Conservation (phyloP, 2,888 invertebrate genomes). For the Lasioglossum leucozonium region DNA sequence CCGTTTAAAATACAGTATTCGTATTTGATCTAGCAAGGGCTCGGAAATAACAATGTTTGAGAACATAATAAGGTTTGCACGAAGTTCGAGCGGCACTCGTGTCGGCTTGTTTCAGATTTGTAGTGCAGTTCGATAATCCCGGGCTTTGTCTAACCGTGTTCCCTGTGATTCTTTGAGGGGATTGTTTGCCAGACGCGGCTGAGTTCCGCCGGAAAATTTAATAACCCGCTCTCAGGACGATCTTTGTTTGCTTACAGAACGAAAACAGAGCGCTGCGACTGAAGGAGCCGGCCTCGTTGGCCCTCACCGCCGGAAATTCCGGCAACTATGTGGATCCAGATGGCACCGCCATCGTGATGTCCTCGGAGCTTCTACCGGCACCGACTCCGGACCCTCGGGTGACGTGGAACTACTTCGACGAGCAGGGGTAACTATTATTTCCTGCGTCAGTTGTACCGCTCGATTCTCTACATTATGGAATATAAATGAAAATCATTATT, state of each 20-base stretch:
- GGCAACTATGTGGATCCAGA: constrained; percentile 79
- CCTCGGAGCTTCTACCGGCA: constrained; percentile 79
- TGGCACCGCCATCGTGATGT: constrained; percentile 82
- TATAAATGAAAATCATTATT: background rate
- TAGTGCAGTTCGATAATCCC: background rate
- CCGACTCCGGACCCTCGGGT: constrained; percentile 85
- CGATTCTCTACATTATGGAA: background rate
- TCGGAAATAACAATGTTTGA: constrained; percentile 1
- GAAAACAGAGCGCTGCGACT: constrained; percentile 94
- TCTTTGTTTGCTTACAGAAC: constrained; percentile 86
- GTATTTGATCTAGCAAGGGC: background rate
- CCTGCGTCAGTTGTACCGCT: too few relatives aligned
- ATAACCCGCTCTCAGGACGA: constrained; percentile 27
- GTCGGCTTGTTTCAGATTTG: background rate
- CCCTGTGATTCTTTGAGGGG: background rate
- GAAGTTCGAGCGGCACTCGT: background rate
- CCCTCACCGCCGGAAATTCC: constrained; percentile 84
- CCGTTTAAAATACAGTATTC: background rate
- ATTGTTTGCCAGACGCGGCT: constrained; percentile 15
- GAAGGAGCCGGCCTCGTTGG: constrained; percentile 85
- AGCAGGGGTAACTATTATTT: constrained; percentile 85
- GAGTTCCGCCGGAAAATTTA: constrained; percentile 30
- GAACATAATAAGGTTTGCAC: background rate
- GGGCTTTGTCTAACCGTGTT: background rate
- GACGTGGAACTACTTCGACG: constrained; percentile 93